Conservation (phyloP, 2,888 invertebrate genomes). For the Caenorhabditis parvicauda region DNA sequence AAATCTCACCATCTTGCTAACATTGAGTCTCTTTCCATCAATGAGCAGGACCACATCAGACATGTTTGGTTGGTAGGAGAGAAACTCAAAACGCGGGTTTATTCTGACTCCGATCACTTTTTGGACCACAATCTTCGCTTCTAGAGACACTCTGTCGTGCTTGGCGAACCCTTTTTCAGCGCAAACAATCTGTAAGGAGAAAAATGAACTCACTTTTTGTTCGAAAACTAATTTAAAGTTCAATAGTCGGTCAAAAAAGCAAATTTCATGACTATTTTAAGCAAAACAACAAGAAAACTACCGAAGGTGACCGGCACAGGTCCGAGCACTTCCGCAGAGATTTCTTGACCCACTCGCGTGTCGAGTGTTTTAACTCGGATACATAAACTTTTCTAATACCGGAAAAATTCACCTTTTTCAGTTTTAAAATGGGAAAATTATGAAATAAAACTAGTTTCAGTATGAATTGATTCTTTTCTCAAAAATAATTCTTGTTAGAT, state of each 20-base stretch:
- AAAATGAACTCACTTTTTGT: neutral
- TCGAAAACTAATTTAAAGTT: neutral
- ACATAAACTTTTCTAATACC: no score
- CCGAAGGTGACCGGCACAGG: no score
- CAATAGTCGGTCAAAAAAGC: neutral
- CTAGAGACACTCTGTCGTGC: constrained; percentile 51
- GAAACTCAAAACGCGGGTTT: constrained; percentile 50
- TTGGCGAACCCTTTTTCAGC: constrained; percentile 42
- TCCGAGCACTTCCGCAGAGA: no score
- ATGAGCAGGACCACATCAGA: constrained; percentile 52
- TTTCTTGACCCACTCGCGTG: no score
- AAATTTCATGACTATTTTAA: no score
- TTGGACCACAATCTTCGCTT: constrained; percentile 55
- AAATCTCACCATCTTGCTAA: constrained; percentile 49
- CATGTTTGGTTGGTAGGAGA: constrained; percentile 28
- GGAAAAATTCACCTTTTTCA: no score
- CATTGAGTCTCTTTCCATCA: constrained; percentile 52
- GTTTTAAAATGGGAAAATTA: no score
- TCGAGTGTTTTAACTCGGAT: no score
- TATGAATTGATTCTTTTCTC: no score
- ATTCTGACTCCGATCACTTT: constrained; percentile 50
- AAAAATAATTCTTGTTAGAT: no score
- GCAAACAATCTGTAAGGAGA: constrained; percentile 6
- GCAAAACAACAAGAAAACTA: no score
- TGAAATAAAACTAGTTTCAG: no score